A percentile compares a stretch with the other conserved stretches of the same genome.
Conservation (phyloP, 2,888 invertebrate species). For the Cheiracanthium punctorium region DNA sequence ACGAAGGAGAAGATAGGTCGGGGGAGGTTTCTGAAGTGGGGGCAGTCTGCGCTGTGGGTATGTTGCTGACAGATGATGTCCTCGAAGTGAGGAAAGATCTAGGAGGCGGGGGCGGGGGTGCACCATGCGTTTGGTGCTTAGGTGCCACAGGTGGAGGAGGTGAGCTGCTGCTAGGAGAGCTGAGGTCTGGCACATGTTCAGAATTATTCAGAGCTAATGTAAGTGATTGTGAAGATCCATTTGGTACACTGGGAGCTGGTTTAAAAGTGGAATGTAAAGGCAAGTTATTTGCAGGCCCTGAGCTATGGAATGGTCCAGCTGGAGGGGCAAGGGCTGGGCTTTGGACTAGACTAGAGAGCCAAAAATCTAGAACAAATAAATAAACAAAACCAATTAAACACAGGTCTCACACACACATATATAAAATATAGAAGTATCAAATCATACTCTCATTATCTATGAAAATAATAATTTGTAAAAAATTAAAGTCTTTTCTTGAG, state of each 20-base stretch:
- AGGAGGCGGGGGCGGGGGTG: conserved; percentile 64
- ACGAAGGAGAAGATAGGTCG: conserved; percentile 43
- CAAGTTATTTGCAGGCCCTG: conserved; percentile 3
- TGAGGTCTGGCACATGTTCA: conserved; percentile 22
- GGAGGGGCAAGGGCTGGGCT: conserved; percentile 39
- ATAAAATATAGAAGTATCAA: too few relatives aligned
- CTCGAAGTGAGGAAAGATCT: conserved; percentile 44
- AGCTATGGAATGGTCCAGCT: conserved; percentile 35
- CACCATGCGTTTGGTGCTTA: conserved; percentile 49
- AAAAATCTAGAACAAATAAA: conserved; percentile 64
- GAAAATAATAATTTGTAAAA: too few relatives aligned
- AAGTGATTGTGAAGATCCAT: conserved; percentile 44
- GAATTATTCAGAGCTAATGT: conserved; percentile 7
- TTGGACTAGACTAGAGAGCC: conserved; percentile 74
- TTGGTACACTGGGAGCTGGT: conserved; percentile 6
- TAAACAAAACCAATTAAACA: too few relatives aligned
- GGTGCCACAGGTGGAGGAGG: conserved; percentile 68
- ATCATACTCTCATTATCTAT: too few relatives aligned
- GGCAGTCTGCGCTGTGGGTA: conserved; percentile 24
- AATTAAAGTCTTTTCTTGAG: too few relatives aligned
- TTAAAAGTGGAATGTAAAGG: conserved; percentile 65
- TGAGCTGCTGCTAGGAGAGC: conserved; percentile 35
- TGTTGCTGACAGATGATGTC: conserved; percentile 41
- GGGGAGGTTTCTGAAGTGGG: conserved; percentile 30
- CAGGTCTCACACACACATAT: too few relatives aligned